phyloP scores from a whole-genome alignment of 2,888 invertebrate genomes.

The Cinara cedri region DNA sequence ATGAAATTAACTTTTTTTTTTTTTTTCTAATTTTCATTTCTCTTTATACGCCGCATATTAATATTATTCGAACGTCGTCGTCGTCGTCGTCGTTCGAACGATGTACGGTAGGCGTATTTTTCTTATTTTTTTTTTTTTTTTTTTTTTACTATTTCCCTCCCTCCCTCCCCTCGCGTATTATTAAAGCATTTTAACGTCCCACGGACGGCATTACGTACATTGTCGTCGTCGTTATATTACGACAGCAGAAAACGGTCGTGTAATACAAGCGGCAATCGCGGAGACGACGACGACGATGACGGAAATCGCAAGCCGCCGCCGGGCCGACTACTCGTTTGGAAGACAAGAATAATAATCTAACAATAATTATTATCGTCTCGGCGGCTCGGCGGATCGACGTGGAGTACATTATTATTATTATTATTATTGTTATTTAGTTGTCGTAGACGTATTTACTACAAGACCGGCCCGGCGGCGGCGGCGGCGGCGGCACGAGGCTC shows the following conservation, averaged over 20 bases:
- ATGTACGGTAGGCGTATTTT: no score
- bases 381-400: conserved; percentile 14
- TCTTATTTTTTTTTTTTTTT: no score
- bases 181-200: not conserved
- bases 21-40: no score
- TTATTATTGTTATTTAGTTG: not conserved
- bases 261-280: conserved; percentile 36
- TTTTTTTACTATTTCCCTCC: no score
- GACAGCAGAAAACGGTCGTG: conserved; percentile 40
- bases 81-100: no score
- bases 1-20: no score
- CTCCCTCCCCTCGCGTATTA: not conserved
- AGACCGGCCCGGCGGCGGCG: no score
- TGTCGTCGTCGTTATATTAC: not conserved
- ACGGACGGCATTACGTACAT: no score
- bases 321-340: conserved; percentile 50
- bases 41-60: no score
- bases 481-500: conserved; percentile 36
- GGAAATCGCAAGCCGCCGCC: conserved; percentile 25
- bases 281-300: not conserved
- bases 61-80: no score
- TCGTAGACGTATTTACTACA: conserved; percentile 5
- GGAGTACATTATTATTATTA: not conserved
- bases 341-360: conserved; percentile 42
- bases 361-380: conserved; percentile 49